Conservation (phyloP, 2,888 invertebrate genomes). For the Amblyjoppa fuscipennis region DNA sequence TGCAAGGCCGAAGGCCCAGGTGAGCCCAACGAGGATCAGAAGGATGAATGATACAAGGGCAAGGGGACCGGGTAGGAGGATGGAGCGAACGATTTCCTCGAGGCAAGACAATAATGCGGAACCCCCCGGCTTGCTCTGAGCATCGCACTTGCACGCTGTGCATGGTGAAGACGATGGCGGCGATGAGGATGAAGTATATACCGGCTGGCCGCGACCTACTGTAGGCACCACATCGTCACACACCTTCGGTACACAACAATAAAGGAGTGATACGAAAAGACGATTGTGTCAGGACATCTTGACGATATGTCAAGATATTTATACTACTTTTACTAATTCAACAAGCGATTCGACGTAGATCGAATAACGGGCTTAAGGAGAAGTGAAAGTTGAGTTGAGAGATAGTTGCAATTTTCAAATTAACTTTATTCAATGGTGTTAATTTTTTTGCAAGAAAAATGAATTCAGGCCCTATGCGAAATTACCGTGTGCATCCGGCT, state of each 20-base stretch:
- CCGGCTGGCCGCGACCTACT: slow-evolving; percentile 72
- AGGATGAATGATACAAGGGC: slow-evolving; percentile 77
- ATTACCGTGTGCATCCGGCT: too few relatives aligned
- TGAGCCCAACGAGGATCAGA: slow-evolving; percentile 75
- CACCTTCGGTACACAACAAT: slow-evolving; percentile 73
- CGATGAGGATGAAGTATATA: slow-evolving; percentile 6
- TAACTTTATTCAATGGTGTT: too few relatives aligned
- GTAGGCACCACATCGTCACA: slow-evolving; percentile 78
- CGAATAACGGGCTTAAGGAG: not conserved
- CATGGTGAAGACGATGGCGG: slow-evolving; percentile 28
- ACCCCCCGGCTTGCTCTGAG: slow-evolving; percentile 15
- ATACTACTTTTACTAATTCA: not conserved
- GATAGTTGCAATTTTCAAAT: too few relatives aligned
- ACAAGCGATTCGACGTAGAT: not conserved
- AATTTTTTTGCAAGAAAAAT: too few relatives aligned
- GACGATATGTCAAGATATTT: not conserved
- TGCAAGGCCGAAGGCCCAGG: slow-evolving; percentile 70
- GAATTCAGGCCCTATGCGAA: too few relatives aligned
- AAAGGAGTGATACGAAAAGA: slow-evolving; percentile 36
- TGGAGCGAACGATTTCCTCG: slow-evolving; percentile 70
- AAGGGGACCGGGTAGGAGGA: slow-evolving; percentile 74
- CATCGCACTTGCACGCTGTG: slow-evolving; percentile 21
- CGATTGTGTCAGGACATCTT: not conserved
- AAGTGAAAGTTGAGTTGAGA: too few relatives aligned
- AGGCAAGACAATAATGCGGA: slow-evolving; percentile 26